Percentiles rank a stretch among this genome's conserved stretches.
phyloP scores from a whole-genome alignment of 2,797 vertebrate species.

The Smutsia temminckii region DNA sequence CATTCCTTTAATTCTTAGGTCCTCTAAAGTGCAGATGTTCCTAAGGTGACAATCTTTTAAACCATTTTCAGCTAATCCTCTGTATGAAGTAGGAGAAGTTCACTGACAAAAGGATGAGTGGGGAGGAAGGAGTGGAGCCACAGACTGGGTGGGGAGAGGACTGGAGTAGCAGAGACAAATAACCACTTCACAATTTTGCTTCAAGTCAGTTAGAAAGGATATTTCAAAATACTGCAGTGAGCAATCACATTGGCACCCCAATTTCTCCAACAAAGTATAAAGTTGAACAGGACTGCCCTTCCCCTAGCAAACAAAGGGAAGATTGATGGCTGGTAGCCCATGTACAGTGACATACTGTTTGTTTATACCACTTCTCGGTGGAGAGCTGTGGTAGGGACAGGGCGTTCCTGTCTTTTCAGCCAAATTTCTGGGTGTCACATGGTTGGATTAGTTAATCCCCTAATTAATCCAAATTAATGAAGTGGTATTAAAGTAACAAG shows the following conservation, averaged over 20 bases:
- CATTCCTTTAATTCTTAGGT: not conserved
- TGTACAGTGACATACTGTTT: not conserved
- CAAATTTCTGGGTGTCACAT: not conserved
- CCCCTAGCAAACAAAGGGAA: not conserved
- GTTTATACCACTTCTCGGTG: not conserved
- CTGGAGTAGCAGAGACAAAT: conserved; percentile 57
- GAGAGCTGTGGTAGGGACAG: not conserved
- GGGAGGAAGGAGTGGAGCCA: not conserved
- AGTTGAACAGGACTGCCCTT: not conserved
- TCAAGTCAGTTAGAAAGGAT: not conserved
- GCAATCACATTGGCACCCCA: conserved; percentile 50
- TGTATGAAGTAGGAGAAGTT: not conserved
- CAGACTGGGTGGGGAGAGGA: not conserved
- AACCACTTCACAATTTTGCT: conserved; percentile 45
- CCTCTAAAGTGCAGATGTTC: conserved; percentile 25
- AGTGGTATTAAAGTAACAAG: not conserved
- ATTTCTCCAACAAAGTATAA: conserved; percentile 31
- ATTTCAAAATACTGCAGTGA: conserved; percentile 59
- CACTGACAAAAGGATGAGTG: not conserved
- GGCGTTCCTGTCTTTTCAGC: not conserved
- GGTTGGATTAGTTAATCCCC: not conserved
- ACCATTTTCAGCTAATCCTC: conserved; percentile 1
- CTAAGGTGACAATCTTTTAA: not conserved
- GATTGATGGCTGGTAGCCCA: not conserved
- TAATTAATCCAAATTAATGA: not conserved